Evolutionary conservation across 2,797 vertebrate species (phyloP).

Genomic region (Schizopygopsis pylzovi): DNA sequence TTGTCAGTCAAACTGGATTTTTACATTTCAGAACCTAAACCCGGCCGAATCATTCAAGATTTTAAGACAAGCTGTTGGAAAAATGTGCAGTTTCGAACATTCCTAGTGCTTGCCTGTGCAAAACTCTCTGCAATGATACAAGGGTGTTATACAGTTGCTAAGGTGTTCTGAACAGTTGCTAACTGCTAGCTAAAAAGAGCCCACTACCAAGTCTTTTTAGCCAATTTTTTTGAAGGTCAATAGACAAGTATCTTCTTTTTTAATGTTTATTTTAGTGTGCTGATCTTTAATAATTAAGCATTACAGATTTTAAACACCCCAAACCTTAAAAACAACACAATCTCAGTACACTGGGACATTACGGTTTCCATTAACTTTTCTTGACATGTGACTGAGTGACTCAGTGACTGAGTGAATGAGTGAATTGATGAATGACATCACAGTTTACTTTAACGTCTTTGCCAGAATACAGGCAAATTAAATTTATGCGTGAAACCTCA

Average conservation of each 20-base stretch:
- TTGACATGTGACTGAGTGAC: background rate
- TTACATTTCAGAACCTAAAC: background rate
- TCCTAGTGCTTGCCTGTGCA: background rate
- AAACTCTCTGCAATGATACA: background rate
- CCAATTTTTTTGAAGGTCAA: background rate
- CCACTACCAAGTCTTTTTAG: background rate
- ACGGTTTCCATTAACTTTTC: background rate
- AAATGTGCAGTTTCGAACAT: background rate
- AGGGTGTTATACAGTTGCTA: background rate
- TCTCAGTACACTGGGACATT: background rate
- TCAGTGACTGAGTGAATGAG: background rate
- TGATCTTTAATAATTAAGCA: background rate
- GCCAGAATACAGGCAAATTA: background rate
- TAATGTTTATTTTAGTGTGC: background rate
- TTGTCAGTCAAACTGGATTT: background rate
- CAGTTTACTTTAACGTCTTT: background rate
- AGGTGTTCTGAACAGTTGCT: background rate
- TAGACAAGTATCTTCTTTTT: background rate
- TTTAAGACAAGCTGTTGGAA: background rate
- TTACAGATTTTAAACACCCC: background rate
- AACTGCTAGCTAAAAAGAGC: too few relatives aligned
- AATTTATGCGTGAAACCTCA: background rate
- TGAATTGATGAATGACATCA: background rate
- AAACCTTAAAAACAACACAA: background rate
- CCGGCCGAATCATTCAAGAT: background rate